Conservation (phyloP, 2,113 vertebrate genomes). For the Cichladusa arquata region DNA sequence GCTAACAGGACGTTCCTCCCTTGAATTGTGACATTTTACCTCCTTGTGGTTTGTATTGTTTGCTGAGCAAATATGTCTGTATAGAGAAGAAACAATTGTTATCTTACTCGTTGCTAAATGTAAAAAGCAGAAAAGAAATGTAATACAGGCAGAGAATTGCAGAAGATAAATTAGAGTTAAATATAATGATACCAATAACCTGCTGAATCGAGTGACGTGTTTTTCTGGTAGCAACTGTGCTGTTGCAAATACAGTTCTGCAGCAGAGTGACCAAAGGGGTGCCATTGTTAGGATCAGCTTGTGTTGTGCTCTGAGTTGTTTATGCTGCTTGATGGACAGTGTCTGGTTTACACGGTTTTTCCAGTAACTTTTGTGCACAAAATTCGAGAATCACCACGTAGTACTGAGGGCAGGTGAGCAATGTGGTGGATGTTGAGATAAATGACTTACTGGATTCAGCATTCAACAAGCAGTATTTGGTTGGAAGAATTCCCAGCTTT, state of each 20-base stretch:
- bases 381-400: background rate
- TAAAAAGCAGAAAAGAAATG: background rate
- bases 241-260: background rate
- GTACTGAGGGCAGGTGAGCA: conserved; percentile 3
- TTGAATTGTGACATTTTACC: conserved; percentile 61
- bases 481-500: conserved; percentile 24
- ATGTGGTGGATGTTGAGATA: background rate
- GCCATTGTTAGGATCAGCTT: background rate
- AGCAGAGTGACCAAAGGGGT: background rate
- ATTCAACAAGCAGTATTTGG: background rate
- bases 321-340: background rate
- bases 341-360: background rate
- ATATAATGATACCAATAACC: background rate
- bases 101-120: background rate
- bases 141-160: background rate
- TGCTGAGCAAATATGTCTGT: background rate
- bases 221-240: background rate
- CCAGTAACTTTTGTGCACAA: background rate
- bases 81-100: background rate
- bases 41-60: conserved; percentile 40
- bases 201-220: background rate
- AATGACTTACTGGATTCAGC: conserved; percentile 9
- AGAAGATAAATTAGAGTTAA: background rate
- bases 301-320: background rate
- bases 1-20: background rate